Base-by-base conservation (phyloP, 2,797 vertebrate genomes). In the Synanceia verrucosa region DNA sequence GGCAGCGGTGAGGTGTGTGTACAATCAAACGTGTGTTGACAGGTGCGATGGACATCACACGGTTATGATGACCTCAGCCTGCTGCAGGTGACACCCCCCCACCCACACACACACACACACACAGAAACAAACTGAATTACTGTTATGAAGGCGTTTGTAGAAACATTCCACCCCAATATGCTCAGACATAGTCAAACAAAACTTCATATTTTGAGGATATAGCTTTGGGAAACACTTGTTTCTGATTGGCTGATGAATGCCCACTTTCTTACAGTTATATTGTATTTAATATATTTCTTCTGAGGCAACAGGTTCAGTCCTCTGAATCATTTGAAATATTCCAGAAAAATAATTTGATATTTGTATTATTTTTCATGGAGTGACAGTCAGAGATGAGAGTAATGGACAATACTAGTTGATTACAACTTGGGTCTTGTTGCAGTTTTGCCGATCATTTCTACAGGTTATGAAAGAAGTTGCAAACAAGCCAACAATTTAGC, bases 1-100 rank as follows among this genome's bases (percentile, higher is more conserved):
- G 89, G 93, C 92, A 65, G 88, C 58, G 53, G 62, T 70, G 55
- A 92, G 82, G 84, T 82, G 86, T 89, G 89, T 89, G 88, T 93
- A 94, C 93, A 95, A 94, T 94, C 92, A 94, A 93, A 94, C 86
- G 89, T 88, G 79, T 86, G 89, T 84, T 94, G 93, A 94, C 93
- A 93, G 89, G 68, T 67, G 65, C 82, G 60, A 89, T 89, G 89
- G 88, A 91, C 90, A 92, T 90, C 89, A 78, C 80, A 61, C 61
- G n/a, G 84, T 87, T 87, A 85, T 88, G 89, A 89, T 89, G 90
- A 88, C 88, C 88, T 68, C 70, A 81, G 68, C 70, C 62, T 81
- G 86, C 86, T 82, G 86, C 86, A 82, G 84, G 83, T 87, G 83
- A 87, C 70, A 70, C 33, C 52, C 70, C 26, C 23, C 8, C 13